Evolutionary conservation across 2,113 vertebrate species (phyloP).

Genomic region (Trichechus manatus): DNA sequence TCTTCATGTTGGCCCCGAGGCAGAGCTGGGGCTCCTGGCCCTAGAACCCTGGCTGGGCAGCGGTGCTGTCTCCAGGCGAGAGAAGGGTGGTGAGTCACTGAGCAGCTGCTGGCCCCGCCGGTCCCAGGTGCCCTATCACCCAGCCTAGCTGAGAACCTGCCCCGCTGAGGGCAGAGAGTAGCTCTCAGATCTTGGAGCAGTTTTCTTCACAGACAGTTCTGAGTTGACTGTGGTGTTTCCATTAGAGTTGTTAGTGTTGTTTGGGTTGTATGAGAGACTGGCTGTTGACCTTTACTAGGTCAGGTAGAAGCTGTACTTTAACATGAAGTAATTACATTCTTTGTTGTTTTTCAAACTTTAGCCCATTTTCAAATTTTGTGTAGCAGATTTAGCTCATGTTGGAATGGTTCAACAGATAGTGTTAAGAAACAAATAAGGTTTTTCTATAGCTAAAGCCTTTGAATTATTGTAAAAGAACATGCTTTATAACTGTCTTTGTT

Average conservation of each 20-base stretch:
- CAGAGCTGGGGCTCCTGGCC: background rate
- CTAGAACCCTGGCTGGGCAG: background rate
- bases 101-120: background rate
- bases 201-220: background rate
- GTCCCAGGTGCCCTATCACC: background rate
- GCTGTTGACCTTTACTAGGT: conserved; percentile 37
- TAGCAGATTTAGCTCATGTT: conserved; percentile 54
- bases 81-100: background rate
- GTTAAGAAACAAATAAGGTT: conserved; percentile 56
- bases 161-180: background rate
- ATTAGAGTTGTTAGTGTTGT: background rate
- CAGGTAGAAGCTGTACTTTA: conserved; percentile 46
- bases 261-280: background rate
- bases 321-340: conserved; percentile 28
- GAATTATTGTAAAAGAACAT: conserved; percentile 59
- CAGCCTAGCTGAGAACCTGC: background rate
- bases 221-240: conserved; percentile 25
- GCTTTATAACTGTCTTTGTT: conserved; percentile 63
- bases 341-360: conserved; percentile 22
- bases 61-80: background rate
- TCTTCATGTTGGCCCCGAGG: background rate
- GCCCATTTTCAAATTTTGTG: conserved; percentile 70
- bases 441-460: conserved; percentile 73
- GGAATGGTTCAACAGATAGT: conserved; percentile 74
- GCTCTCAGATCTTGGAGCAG: background rate